These are phyloP conservation scores for Ascidia mentula DNA, from an alignment of 23 tunicate species.

Conservation along the genomic window DNA sequence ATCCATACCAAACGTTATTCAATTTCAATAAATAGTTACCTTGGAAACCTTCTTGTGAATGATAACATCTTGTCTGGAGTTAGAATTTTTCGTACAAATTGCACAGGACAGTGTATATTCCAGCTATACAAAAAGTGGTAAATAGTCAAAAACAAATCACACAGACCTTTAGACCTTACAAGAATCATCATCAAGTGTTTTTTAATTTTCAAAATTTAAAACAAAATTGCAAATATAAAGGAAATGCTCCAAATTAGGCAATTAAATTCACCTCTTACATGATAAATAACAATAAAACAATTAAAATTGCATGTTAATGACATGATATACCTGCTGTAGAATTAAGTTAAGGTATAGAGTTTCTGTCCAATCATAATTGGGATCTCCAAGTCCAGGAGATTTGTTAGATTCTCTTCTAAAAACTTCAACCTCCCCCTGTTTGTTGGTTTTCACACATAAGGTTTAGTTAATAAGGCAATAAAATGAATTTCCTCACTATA, in stretches of 20 bases:
- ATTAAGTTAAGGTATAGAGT: slow-evolving; percentile 82
- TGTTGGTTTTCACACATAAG: background rate
- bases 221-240: too few relatives aligned
- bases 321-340: slow-evolving; percentile 62
- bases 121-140: slow-evolving; percentile 36
- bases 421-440: slow-evolving; percentile 56
- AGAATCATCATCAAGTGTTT: too few relatives aligned
- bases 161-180: too few relatives aligned
- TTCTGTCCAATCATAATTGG: slow-evolving; percentile 86
- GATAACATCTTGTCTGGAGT: slow-evolving; percentile 28
- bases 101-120: slow-evolving; percentile 83
- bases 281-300: too few relatives aligned
- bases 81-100: slow-evolving; percentile 49
- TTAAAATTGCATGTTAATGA: background rate
- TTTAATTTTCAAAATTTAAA: too few relatives aligned
- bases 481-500: slow-evolving; percentile 11
- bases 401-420: slow-evolving; percentile 67
- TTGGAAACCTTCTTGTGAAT: slow-evolving; percentile 80
- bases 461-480: background rate
- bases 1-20: too few relatives aligned
- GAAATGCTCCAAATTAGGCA: too few relatives aligned
- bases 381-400: slow-evolving; percentile 94
- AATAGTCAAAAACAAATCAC: too few relatives aligned
- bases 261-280: too few relatives aligned
- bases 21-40: too few relatives aligned